Evolutionary conservation across 2,797 vertebrate species (phyloP), one percentile per base, ranked within the genome.

Genomic region (Spea hammondii): DNA sequence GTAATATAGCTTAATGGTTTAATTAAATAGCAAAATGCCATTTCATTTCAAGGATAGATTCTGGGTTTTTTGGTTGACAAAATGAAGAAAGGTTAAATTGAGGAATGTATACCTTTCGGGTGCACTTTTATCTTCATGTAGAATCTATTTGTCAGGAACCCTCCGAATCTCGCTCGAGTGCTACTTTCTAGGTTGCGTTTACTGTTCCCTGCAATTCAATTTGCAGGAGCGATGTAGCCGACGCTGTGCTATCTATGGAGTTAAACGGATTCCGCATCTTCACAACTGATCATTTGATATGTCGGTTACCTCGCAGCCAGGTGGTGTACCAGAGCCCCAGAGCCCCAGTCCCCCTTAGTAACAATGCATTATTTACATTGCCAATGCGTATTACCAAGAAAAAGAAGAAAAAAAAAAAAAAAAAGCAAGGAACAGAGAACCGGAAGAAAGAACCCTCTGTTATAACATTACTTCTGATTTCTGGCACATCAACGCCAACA

Each of bases 291-390:
- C 17, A 77, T 51, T 51, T 50, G 71, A 68, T 70, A 10, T 17
- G 44, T 48, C 50, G 0, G 17, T 55, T 6, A 70, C n/a, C 57
- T 65, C 73, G 65, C 44, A 64, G 17, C 4, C 48, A 74, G 14
- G 10, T 68, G 80, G 79, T 73, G 45, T 14, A 32, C 51, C 78
- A 78, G 49, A 69, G 80, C 68, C 4, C 55, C 65, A 44, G 32
- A n/a, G n/a, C n/a, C n/a, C n/a, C n/a, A n/a, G n/a, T 82, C 77
- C 77, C 32, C 54, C 49, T 47, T 81, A 54, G 60, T 47, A 76
- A 71, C 79, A 77, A 45, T 51, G 54, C 59, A 59, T 55, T 60
- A 70, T 78, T 83, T 78, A 78, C 76, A 79, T 62, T 17, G 59
- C 48, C 75, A 10, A 4, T 72, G 76, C 67, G 8, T 67, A 49